Evolutionary conservation across 2,113 vertebrate species (phyloP).

Genomic region (Hippocampus zosterae): DNA sequence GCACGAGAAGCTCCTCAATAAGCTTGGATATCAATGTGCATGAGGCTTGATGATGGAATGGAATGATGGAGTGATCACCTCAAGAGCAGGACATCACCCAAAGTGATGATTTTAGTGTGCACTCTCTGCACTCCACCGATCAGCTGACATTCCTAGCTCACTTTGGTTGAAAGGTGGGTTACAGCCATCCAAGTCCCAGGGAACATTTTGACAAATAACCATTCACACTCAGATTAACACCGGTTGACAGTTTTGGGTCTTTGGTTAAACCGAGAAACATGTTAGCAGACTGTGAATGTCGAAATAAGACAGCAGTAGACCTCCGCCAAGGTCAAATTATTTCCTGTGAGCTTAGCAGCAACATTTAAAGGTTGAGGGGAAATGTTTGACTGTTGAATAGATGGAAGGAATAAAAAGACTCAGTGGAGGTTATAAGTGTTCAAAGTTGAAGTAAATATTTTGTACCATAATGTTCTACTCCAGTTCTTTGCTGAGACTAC

Average conservation of each 20-base stretch:
- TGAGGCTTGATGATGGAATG: neutral
- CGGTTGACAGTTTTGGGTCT: neutral
- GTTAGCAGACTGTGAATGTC: neutral
- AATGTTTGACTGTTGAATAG: neutral
- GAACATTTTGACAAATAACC: too few species aligned
- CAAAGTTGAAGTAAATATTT: neutral
- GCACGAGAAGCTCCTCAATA: too few species aligned
- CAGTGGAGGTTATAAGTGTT: neutral
- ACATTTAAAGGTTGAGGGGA: neutral
- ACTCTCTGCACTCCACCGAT: too few species aligned
- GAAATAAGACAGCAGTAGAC: neutral
- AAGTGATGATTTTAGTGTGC: too few species aligned
- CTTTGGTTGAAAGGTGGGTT: too few species aligned
- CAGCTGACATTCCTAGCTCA: too few species aligned
- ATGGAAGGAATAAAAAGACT: neutral
- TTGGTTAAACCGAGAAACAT: too few species aligned
- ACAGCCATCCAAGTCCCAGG: too few species aligned
- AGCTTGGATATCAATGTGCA: too few species aligned
- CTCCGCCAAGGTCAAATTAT: neutral
- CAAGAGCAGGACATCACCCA: too few species aligned
- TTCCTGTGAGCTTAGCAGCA: neutral
- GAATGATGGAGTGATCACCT: neutral
- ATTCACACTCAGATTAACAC: too few species aligned
- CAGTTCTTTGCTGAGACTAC: neutral
- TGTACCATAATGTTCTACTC: neutral